Conservation (phyloP, 2,888 invertebrate species). For the Polyploca ridens region DNA sequence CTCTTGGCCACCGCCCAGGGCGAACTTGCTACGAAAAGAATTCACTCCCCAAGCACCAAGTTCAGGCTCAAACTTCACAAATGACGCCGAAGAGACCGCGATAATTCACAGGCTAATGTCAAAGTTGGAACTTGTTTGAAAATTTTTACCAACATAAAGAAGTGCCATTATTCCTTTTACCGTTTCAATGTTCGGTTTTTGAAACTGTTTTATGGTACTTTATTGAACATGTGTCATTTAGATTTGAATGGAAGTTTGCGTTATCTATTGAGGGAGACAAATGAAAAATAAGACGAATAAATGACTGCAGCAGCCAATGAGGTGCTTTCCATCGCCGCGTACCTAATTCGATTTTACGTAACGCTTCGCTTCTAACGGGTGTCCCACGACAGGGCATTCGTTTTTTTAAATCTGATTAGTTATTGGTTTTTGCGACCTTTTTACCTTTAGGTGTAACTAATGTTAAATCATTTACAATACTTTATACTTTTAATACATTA, state of each 20-base stretch:
- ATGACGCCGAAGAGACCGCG: conserved; percentile 79
- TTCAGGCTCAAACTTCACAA: conserved; percentile 71
- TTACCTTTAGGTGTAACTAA: neutral
- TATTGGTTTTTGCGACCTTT: conserved; percentile 19
- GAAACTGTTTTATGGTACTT: conserved; percentile 37
- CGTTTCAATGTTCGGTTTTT: conserved; percentile 51
- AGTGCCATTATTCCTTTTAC: conserved; percentile 64
- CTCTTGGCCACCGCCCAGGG: conserved; percentile 54
- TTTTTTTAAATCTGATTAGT: neutral
- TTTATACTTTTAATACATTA: conserved; percentile 27
- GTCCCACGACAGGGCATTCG: too few species aligned
- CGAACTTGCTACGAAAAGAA: conserved; percentile 55
- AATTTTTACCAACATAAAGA: conserved; percentile 70
- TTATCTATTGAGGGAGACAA: neutral
- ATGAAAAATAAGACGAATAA: neutral
- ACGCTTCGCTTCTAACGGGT: too few species aligned
- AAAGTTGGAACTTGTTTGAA: conserved; percentile 77
- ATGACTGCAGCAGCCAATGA: too few species aligned
- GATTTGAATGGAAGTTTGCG: conserved; percentile 28
- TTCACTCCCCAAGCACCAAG: conserved; percentile 59
- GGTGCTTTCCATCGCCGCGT: too few species aligned
- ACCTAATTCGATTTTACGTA: too few species aligned
- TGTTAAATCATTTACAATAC: conserved; percentile 19
- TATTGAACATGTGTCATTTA: conserved; percentile 30
- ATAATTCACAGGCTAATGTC: conserved; percentile 81